Conservation (phyloP, 2,888 invertebrate genomes). For the Monoplex corrugatus region DNA sequence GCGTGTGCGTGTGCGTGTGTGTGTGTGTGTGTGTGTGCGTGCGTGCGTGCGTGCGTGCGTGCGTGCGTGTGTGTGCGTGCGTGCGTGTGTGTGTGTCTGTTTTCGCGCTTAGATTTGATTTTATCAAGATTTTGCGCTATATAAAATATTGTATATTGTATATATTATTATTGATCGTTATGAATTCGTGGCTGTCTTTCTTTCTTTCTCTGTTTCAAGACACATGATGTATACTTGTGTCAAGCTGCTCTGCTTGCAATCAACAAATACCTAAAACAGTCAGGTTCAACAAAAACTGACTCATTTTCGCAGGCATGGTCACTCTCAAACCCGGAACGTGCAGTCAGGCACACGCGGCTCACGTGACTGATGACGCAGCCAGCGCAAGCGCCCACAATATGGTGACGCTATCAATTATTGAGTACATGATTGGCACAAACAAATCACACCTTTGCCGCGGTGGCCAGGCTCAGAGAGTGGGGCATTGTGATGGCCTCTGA, state of each 20-base stretch:
- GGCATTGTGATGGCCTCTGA: no score
- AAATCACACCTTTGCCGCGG: slow-evolving; percentile 24
- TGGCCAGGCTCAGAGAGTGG: no score
- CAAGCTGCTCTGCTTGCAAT: no score
- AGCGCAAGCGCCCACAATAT: slow-evolving; percentile 31
- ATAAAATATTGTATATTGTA: no score
- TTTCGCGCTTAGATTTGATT: no score
- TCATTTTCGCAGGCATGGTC: neutral
- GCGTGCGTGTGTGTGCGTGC: neutral
- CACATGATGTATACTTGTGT: neutral
- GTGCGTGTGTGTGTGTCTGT: no score
- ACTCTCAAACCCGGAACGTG: neutral
- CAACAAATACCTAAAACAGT: no score
- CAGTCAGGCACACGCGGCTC: no score
- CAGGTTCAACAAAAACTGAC: no score
- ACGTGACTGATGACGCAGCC: slow-evolving; percentile 38
- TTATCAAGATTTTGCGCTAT: no score
- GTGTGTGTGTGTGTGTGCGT: neutral
- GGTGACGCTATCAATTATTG: slow-evolving; percentile 43
- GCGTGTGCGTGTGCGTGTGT: no score
- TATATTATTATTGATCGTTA: no score
- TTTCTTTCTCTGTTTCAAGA: neutral
- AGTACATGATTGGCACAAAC: slow-evolving; percentile 26
- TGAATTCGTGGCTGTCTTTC: neutral
- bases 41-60: neutral